phyloP scores from a whole-genome alignment of 2,888 invertebrate species.

The Beris chalybata region DNA sequence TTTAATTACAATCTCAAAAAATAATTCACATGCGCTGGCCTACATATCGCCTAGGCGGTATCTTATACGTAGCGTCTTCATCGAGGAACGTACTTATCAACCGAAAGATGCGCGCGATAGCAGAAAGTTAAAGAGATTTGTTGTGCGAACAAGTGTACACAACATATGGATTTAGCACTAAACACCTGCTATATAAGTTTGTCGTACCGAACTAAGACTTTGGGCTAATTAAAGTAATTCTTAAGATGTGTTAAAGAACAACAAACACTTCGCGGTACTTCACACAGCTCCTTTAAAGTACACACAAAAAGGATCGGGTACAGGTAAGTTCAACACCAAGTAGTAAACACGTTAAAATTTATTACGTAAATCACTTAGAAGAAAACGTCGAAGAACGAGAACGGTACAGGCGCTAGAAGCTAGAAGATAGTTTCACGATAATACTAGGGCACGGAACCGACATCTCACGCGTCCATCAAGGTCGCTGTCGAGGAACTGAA shows the following conservation, averaged over 20 bases:
- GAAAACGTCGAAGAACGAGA: slow-evolving; percentile 4
- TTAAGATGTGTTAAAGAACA: too few species aligned
- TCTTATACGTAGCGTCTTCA: not conserved
- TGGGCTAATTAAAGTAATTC: not conserved
- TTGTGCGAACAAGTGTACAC: not conserved
- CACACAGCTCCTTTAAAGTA: not conserved
- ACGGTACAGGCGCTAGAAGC: slow-evolving; percentile 7
- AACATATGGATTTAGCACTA: not conserved
- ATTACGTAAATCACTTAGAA: not conserved
- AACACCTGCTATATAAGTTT: not conserved
- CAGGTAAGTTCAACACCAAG: not conserved
- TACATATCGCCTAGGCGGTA: slow-evolving; percentile 5
- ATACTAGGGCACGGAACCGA: slow-evolving; percentile 30
- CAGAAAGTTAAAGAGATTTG: not conserved
- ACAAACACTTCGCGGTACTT: too few species aligned
- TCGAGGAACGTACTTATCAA: not conserved
- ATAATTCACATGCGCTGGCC: slow-evolving; percentile 37
- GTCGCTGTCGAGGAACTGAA: slow-evolving; percentile 56
- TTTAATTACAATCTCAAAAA: slow-evolving; percentile 35
- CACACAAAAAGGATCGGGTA: not conserved
- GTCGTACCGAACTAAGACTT: not conserved
- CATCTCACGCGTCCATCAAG: slow-evolving; percentile 54
- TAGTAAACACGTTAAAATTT: not conserved
- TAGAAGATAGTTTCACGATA: slow-evolving; percentile 3
- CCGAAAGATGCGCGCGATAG: not conserved